These are phyloP conservation scores for Triplophysa yarkandensis DNA, from an alignment of 2,797 vertebrate species.

Conservation along the genomic window DNA sequence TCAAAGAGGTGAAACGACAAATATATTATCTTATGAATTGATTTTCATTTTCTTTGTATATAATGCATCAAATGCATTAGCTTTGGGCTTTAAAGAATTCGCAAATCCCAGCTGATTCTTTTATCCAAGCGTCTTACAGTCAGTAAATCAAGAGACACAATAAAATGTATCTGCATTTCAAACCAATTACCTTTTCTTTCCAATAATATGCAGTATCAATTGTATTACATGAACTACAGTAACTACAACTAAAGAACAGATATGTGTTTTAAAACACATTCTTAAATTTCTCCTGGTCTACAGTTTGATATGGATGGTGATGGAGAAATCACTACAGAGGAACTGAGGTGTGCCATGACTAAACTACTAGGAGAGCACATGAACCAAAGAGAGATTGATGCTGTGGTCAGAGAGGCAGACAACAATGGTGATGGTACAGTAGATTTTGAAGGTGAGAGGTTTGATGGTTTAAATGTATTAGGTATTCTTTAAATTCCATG, in stretches of 20 bases:
- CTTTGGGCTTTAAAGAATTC: background rate
- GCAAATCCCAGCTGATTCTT: too few species aligned
- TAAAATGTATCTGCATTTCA: too few species aligned
- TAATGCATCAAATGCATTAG: too few species aligned
- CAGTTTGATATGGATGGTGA: slow-evolving; percentile 97
- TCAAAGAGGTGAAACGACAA: slow-evolving; percentile 74
- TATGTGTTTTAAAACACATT: background rate
- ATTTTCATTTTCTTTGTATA: too few species aligned
- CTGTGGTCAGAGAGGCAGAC: slow-evolving; percentile 92
- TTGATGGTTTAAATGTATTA: background rate
- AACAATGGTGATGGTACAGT: slow-evolving; percentile 95
- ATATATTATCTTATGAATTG: background rate
- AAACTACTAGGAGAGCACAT: slow-evolving; percentile 94
- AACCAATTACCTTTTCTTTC: too few species aligned
- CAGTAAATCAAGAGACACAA: too few species aligned
- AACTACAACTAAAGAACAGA: background rate
- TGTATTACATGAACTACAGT: background rate
- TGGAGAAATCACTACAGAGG: slow-evolving; percentile 94
- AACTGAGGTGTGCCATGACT: slow-evolving; percentile 90
- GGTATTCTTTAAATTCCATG: background rate
- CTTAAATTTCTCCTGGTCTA: background rate
- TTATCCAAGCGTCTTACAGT: too few species aligned
- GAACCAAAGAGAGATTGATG: slow-evolving; percentile 86
- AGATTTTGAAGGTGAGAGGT: slow-evolving; percentile 91
- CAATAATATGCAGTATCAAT: too few species aligned